phyloP scores from a whole-genome alignment of 2,797 vertebrate genomes.

The Acomys russatus region DNA sequence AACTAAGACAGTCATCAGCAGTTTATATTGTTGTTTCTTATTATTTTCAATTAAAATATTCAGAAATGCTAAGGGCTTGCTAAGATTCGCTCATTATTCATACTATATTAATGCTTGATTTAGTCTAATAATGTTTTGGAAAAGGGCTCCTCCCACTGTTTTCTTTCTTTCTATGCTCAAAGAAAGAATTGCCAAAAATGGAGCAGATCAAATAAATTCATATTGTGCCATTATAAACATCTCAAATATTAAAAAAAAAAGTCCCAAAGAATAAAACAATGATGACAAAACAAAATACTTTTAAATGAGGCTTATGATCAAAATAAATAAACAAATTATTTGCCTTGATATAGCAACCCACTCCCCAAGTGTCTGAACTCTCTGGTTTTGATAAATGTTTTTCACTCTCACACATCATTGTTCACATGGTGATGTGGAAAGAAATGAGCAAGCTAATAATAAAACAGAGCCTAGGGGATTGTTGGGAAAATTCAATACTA shows the following conservation, averaged over 20 bases:
- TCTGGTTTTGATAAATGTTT: background rate
- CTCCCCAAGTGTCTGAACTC: background rate
- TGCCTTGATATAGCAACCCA: background rate
- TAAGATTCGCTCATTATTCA: background rate
- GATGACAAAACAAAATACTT: conserved; percentile 21
- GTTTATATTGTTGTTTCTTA: background rate
- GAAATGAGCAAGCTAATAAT: conserved; percentile 6
- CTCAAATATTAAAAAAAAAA: conserved; percentile 27
- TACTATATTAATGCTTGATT: conserved; percentile 28
- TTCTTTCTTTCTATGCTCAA: conserved; percentile 10
- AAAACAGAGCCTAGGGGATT: conserved; percentile 40
- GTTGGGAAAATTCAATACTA: conserved; percentile 45
- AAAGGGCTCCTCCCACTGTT: background rate
- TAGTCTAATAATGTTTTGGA: conserved; percentile 32
- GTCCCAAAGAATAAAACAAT: background rate
- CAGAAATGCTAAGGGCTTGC: background rate
- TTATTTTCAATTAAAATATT: conserved; percentile 38
- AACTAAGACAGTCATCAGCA: background rate
- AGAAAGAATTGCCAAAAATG: background rate
- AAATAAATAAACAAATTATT: conserved; percentile 60
- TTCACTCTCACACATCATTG: conserved; percentile 50
- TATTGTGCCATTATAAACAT: background rate
- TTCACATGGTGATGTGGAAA: conserved; percentile 37
- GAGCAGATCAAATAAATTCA: conserved; percentile 2
- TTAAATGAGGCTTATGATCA: conserved; percentile 43